Conservation (phyloP, 2,113 vertebrate genomes). For the Cacatua alba region DNA sequence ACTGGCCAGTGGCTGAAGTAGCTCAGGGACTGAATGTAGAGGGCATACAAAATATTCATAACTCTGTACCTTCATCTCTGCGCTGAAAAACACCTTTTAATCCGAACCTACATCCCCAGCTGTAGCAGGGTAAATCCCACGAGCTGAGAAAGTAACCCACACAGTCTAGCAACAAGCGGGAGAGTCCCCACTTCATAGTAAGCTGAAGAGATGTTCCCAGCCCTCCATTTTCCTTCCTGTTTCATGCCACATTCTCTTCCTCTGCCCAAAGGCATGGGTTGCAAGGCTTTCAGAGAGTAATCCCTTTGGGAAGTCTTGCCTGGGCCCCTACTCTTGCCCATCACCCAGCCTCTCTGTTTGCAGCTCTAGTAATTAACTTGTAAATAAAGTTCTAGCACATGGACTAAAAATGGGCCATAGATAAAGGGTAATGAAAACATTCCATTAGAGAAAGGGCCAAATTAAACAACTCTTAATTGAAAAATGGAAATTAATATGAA, state of each 20-base stretch:
- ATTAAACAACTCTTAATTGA: slow-evolving; percentile 64
- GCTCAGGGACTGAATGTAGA: neutral
- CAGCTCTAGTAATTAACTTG: slow-evolving; percentile 47
- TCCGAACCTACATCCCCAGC: neutral
- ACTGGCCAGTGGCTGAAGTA: neutral
- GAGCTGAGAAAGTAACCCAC: neutral
- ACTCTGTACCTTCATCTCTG: neutral
- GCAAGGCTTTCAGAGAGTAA: neutral
- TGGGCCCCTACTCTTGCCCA: neutral
- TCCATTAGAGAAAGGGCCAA: slow-evolving; percentile 58
- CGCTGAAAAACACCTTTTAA: neutral
- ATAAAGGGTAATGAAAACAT: slow-evolving; percentile 64
- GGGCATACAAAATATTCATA: neutral
- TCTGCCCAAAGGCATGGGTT: neutral
- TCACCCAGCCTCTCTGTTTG: slow-evolving; percentile 28
- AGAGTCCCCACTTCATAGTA: neutral
- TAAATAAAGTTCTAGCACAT: slow-evolving; percentile 45
- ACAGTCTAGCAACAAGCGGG: neutral
- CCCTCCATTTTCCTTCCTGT: neutral
- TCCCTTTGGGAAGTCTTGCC: neutral
- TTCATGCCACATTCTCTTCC: neutral
- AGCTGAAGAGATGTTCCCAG: neutral
- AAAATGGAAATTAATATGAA: slow-evolving; percentile 66
- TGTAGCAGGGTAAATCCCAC: neutral
- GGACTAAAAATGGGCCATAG: slow-evolving; percentile 30